Evolutionary conservation across 2,113 vertebrate genomes (phyloP).

Genomic region (Festucalex cinctus): DNA sequence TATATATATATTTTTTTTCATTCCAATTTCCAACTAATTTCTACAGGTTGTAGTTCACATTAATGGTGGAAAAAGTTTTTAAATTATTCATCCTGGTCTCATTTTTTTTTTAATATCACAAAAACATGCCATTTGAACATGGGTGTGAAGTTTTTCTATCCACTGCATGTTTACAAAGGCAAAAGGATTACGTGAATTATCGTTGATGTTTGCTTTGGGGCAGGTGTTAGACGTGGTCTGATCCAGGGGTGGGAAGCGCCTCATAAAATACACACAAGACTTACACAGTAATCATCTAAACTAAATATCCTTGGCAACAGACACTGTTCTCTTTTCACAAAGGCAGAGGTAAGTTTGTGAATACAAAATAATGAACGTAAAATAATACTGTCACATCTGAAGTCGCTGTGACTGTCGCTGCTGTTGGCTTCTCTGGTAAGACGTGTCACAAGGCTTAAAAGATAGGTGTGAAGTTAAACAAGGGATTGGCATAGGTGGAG

Average conservation of each 20-base stretch:
- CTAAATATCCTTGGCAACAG: background rate
- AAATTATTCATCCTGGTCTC: no score
- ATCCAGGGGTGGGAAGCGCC: background rate
- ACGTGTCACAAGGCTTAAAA: slow-evolving; percentile 42
- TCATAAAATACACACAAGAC: background rate
- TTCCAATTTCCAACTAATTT: no score
- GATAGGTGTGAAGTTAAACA: slow-evolving; percentile 45
- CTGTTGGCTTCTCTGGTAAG: slow-evolving; percentile 16
- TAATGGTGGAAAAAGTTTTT: no score
- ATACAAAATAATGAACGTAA: slow-evolving; percentile 8
- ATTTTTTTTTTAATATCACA: no score
- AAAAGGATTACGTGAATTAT: slow-evolving; percentile 24
- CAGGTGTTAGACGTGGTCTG: slow-evolving; percentile 32
- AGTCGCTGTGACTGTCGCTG: slow-evolving; percentile 13
- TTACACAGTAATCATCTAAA: slow-evolving; percentile 1
- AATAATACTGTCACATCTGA: slow-evolving; percentile 2
- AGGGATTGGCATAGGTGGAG: slow-evolving; percentile 56
- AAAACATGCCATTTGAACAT: background rate
- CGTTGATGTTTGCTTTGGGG: slow-evolving; percentile 53
- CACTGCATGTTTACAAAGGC: slow-evolving; percentile 39
- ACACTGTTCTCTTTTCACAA: background rate
- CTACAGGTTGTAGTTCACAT: no score
- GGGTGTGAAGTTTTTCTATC: background rate
- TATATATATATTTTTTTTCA: no score
- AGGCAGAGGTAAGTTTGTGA: background rate